phyloP scores from a whole-genome alignment of 2,113 vertebrate genomes.

The Lepus timidus region DNA sequence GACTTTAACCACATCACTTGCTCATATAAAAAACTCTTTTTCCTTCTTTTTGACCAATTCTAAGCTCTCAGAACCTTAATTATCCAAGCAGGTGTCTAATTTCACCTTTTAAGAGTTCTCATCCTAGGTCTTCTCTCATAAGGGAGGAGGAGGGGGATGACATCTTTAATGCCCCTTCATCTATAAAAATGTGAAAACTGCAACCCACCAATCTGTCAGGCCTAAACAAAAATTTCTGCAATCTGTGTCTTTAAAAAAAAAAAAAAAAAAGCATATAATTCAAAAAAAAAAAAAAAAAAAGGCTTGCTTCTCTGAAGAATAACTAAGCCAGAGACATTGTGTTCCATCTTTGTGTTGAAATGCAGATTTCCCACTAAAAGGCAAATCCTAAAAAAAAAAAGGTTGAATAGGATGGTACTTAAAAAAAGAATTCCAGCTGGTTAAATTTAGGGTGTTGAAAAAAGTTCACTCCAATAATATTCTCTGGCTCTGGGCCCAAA shows the following conservation, averaged over 20 bases:
- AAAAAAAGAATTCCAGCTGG: conserved; percentile 85
- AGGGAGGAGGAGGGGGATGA: not conserved
- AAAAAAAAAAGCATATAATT: conserved; percentile 80
- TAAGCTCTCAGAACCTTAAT: conserved; percentile 21
- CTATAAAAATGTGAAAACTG: conserved; percentile 76
- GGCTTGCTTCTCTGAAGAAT: conserved; percentile 78
- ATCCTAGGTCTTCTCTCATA: not conserved
- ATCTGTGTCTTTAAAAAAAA: conserved; percentile 81
- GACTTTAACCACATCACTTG: conserved; percentile 40
- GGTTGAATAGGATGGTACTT: conserved; percentile 84
- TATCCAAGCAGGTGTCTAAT: conserved; percentile 56
- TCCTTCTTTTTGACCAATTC: conserved; percentile 29
- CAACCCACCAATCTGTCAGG: conserved; percentile 77
- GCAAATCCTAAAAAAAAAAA: conserved; percentile 85
- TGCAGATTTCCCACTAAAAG: conserved; percentile 85
- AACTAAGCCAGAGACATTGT: conserved; percentile 81
- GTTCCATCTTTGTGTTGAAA: conserved; percentile 84
- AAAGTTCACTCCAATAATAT: conserved; percentile 84
- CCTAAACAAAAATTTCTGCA: conserved; percentile 82
- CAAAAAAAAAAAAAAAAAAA: conserved; percentile 53
- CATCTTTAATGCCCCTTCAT: conserved; percentile 72
- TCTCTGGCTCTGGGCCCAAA: conserved; percentile 82
- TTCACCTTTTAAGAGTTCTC: conserved; percentile 68
- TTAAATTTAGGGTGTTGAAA: conserved; percentile 85
- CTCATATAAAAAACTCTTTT: conserved; percentile 14